These are phyloP conservation scores for Drosophila siamana DNA, from an alignment of 2,888 invertebrate species.

Conservation along the genomic window DNA sequence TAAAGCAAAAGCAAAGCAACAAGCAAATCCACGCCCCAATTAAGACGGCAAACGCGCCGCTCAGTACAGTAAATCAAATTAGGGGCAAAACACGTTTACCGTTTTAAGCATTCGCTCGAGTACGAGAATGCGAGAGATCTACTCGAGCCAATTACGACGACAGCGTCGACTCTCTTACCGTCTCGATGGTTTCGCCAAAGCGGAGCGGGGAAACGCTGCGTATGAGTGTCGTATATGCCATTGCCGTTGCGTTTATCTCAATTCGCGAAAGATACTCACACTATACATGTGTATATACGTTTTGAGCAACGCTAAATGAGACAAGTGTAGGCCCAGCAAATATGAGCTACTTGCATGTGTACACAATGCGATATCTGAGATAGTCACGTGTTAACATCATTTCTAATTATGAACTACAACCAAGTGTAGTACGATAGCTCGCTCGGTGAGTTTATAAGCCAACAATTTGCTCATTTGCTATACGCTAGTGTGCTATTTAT, in stretches of 20 bases:
- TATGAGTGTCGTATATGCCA: conserved; percentile 27
- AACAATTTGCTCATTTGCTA: neutral
- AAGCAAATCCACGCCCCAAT: conserved; percentile 29
- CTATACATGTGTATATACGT: neutral
- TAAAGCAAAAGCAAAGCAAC: neutral
- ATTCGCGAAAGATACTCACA: conserved; percentile 53
- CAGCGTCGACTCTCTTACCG: conserved; percentile 12
- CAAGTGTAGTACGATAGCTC: neutral
- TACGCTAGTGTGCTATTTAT: neutral
- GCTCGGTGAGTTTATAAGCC: neutral
- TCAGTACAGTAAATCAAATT: conserved; percentile 68
- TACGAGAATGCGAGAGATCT: conserved; percentile 20
- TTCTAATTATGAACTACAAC: conserved; percentile 63
- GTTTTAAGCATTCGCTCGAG: conserved; percentile 50
- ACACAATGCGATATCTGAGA: conserved; percentile 38
- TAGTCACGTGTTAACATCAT: conserved; percentile 73
- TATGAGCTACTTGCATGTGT: conserved; percentile 34
- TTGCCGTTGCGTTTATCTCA: conserved; percentile 62
- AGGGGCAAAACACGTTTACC: conserved; percentile 72
- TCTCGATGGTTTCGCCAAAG: conserved; percentile 2
- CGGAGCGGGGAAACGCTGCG: conserved; percentile 16
- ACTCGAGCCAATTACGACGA: conserved; percentile 54
- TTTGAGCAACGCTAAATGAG: conserved; percentile 18
- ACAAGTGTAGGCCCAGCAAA: conserved; percentile 47
- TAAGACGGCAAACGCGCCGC: conserved; percentile 20